Conservation (phyloP, 2,888 invertebrate species). For the Blastobasis lacticolella region DNA sequence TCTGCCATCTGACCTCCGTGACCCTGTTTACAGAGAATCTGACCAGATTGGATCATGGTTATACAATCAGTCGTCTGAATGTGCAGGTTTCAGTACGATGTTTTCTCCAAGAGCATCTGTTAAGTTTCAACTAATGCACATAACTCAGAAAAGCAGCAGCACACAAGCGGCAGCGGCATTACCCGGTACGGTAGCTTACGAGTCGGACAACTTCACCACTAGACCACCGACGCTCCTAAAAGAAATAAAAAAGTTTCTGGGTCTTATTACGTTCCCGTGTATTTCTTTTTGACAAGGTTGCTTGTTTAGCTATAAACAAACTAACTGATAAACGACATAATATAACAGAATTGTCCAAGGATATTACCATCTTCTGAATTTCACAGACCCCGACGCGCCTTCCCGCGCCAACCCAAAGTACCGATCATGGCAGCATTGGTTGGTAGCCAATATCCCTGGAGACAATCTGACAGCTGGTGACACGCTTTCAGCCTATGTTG, state of each 20-base stretch:
- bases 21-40: no score
- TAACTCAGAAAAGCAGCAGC: background rate
- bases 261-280: no score
- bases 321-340: background rate
- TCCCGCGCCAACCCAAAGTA: slow-evolving; percentile 27
- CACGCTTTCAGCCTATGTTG: slow-evolving; percentile 84
- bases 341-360: background rate
- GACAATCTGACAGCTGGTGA: slow-evolving; percentile 81
- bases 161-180: background rate
- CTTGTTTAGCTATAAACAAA: background rate
- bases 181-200: background rate
- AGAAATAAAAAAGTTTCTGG: no score
- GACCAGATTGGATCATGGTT: no score
- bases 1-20: no score
- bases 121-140: background rate
- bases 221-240: no score
- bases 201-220: no score
- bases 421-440: slow-evolving; percentile 89
- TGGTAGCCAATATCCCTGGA: slow-evolving; percentile 89
- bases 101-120: background rate
- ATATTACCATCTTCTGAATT: background rate
- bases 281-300: no score
- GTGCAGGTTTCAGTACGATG: no score
- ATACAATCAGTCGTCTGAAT: no score
- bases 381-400: slow-evolving; percentile 76